A percentile compares a stretch with the other conserved stretches of the same genome.
Conservation (phyloP, 2,888 invertebrate genomes). For the Platycheirus albimanus region DNA sequence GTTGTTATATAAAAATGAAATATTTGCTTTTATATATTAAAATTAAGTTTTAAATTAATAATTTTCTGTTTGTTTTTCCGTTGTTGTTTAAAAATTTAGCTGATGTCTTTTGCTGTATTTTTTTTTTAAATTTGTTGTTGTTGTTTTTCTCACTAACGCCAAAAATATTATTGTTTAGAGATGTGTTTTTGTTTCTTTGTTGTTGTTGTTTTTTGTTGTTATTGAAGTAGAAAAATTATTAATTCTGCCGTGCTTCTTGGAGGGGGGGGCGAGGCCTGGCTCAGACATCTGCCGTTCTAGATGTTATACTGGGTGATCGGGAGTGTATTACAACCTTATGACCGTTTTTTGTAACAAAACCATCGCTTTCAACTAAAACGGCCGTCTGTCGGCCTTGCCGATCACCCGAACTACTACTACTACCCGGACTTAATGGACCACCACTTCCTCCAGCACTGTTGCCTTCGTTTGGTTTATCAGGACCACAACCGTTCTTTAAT, state of each 20-base stretch:
- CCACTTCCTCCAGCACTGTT: conserved; percentile 74
- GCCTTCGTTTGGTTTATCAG: conserved; percentile 64
- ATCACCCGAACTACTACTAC: conserved; percentile 79
- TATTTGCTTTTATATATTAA: conserved; percentile 74
- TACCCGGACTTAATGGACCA: conserved; percentile 77
- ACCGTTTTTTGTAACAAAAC: conserved; percentile 92
- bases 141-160: conserved; percentile 63
- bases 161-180: conserved; percentile 73
- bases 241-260: conserved; percentile 84
- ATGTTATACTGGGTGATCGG: conserved; percentile 93
- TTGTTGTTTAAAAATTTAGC: conserved; percentile 46
- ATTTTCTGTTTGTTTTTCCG: conserved; percentile 56
- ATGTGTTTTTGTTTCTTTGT: conserved; percentile 66
- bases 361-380: conserved; percentile 92
- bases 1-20: conserved; percentile 58
- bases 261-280: conserved; percentile 89
- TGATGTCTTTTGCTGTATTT: conserved; percentile 61
- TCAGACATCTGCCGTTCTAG: conserved; percentile 93
- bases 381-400: conserved; percentile 87
- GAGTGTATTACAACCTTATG: conserved; percentile 95
- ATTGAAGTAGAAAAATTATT: conserved; percentile 76
- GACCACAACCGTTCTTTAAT: conserved; percentile 73
- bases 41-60: conserved; percentile 70
- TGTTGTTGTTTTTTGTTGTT: conserved; percentile 76
- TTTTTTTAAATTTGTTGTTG: conserved; percentile 23